Conservation (phyloP, 2,888 invertebrate genomes). For the Cheilosia vernalis region DNA sequence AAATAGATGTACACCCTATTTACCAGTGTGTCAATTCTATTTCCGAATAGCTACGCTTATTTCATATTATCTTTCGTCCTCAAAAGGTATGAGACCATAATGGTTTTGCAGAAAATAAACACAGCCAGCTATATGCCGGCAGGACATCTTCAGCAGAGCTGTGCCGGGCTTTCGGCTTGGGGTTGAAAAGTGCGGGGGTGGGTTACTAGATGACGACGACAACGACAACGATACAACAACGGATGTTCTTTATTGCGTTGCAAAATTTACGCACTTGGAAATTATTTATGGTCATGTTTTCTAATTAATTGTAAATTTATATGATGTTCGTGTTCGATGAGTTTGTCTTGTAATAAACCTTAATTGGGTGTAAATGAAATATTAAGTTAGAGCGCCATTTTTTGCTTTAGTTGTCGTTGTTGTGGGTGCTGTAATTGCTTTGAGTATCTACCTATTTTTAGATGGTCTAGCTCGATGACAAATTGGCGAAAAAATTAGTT, state of each 20-base stretch:
- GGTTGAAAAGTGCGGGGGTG: slow-evolving; percentile 48
- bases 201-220: slow-evolving; percentile 9
- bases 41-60: slow-evolving; percentile 67
- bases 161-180: slow-evolving; percentile 40
- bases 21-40: slow-evolving; percentile 70
- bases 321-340: slow-evolving; percentile 72
- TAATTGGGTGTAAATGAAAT: slow-evolving; percentile 75
- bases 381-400: slow-evolving; percentile 62
- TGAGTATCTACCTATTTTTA: no score
- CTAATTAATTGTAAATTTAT: slow-evolving; percentile 77
- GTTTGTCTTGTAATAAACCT: slow-evolving; percentile 74
- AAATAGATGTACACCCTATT: slow-evolving; percentile 66
- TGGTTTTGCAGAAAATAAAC: slow-evolving; percentile 62
- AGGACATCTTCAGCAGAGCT: slow-evolving; percentile 19
- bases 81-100: slow-evolving; percentile 32
- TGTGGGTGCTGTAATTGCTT: no score
- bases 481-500: no score
- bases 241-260: slow-evolving; percentile 76
- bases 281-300: slow-evolving; percentile 76
- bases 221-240: slow-evolving; percentile 56
- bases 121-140: neutral
- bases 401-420: neutral
- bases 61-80: slow-evolving; percentile 59
- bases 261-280: slow-evolving; percentile 76
- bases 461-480: no score